Conservation (phyloP, 2,797 vertebrate species). For the Manis crassicaudata region DNA sequence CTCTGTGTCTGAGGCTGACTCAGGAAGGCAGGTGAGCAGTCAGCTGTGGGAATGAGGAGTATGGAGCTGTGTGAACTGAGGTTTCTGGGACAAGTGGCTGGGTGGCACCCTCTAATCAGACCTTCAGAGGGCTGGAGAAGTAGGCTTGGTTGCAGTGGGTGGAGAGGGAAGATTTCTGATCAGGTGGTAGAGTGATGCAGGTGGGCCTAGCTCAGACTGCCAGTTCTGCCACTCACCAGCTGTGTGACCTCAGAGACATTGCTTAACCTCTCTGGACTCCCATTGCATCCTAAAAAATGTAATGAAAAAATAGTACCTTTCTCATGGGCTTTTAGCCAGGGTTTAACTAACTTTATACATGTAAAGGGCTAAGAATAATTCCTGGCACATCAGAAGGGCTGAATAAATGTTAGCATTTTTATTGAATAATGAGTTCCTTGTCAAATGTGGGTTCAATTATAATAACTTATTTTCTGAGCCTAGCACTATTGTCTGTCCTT, state of each 20-base stretch:
- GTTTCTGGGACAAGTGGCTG: not conserved
- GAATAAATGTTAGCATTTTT: not conserved
- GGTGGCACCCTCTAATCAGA: not conserved
- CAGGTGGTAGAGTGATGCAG: not conserved
- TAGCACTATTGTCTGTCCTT: not conserved
- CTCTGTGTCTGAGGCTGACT: not conserved
- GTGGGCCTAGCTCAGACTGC: not conserved
- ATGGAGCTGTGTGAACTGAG: fast-evolving
- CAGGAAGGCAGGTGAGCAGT: not conserved
- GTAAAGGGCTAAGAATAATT: not conserved
- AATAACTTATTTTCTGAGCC: not conserved
- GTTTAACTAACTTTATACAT: not conserved
- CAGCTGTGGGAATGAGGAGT: not conserved
- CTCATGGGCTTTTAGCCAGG: not conserved
- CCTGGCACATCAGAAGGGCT: not conserved
- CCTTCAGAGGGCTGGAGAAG: not conserved
- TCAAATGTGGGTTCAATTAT: not conserved
- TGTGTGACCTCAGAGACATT: not conserved
- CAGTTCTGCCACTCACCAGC: not conserved
- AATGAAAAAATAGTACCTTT: not conserved
- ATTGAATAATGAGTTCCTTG: not conserved
- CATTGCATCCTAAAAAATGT: not conserved
- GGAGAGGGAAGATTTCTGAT: not conserved
- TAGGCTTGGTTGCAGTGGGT: not conserved
- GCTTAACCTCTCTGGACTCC: not conserved